Evolutionary conservation across 1,140 invertebrate genomes (phyloP).

Genomic region (Drosophila melanogaster): DNA sequence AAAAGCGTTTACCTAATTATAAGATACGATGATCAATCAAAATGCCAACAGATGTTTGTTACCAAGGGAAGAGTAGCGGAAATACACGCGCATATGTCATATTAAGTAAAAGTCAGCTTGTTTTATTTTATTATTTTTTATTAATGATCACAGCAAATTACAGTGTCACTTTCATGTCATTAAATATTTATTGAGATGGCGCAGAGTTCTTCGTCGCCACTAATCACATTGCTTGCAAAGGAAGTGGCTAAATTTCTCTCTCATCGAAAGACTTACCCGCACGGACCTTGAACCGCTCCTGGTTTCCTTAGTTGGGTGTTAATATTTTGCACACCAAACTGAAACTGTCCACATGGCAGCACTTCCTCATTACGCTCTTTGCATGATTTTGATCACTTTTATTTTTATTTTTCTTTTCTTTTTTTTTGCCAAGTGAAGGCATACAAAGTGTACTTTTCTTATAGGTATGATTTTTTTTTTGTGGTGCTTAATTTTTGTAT

Average conservation of each 20-base stretch:
- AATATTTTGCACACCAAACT: slow-evolving; percentile 46
- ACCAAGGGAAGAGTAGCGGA: slow-evolving; percentile 24
- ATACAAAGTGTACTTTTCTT: too few relatives aligned
- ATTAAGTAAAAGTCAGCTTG: slow-evolving; percentile 35
- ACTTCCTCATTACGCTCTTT: slow-evolving; percentile 74
- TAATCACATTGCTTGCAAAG: slow-evolving; percentile 13
- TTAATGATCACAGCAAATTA: slow-evolving; percentile 38
- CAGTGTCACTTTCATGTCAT: slow-evolving; percentile 35
- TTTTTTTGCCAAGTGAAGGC: slow-evolving; percentile 2
- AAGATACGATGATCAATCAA: slow-evolving; percentile 65
- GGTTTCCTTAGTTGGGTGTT: slow-evolving; percentile 13
- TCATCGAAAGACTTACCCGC: not conserved
- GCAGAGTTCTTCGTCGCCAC: slow-evolving; percentile 33
- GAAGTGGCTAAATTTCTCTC: slow-evolving; percentile 46
- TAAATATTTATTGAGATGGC: slow-evolving; percentile 20
- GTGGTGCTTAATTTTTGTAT: slow-evolving; percentile 32
- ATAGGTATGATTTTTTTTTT: slow-evolving; percentile 9
- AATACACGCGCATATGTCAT: slow-evolving; percentile 9
- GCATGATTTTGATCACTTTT: slow-evolving; percentile 43
- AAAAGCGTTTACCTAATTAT: slow-evolving; percentile 67
- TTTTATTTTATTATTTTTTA: slow-evolving; percentile 1
- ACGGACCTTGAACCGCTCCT: slow-evolving; percentile 13
- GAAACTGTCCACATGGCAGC: slow-evolving; percentile 39
- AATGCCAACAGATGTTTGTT: slow-evolving; percentile 10
- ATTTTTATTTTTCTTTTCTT: not conserved